Conservation (phyloP, 2,797 vertebrate genomes). For the Tokudaia muenninki region DNA sequence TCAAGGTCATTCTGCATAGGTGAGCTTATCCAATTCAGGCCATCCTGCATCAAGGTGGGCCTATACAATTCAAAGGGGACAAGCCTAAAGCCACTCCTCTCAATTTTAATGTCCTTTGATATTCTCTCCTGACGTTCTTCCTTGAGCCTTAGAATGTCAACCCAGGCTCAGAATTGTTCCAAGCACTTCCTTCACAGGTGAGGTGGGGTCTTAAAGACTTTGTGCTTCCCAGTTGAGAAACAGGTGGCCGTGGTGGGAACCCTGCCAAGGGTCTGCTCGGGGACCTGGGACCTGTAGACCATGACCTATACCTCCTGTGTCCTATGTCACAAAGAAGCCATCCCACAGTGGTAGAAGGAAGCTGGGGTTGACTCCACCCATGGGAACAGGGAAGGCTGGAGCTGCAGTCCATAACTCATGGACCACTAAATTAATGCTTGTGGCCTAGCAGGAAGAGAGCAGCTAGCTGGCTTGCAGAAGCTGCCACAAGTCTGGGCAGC, state of each 20-base stretch:
- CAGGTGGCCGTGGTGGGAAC: background rate
- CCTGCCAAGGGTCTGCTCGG: background rate
- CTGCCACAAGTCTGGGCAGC: background rate
- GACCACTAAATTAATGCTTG: background rate
- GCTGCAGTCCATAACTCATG: background rate
- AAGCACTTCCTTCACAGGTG: too few species aligned
- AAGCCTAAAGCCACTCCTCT: background rate
- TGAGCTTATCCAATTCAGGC: background rate
- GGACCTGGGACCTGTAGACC: background rate
- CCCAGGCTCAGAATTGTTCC: accelerated
- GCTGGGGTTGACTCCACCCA: accelerated
- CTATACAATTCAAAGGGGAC: background rate
- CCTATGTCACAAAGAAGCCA: background rate
- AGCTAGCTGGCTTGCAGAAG: constrained; percentile 10
- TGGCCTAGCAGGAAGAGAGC: background rate
- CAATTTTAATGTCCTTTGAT: background rate
- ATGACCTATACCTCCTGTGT: background rate
- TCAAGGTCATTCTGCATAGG: background rate
- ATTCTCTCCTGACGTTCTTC: background rate
- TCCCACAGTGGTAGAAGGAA: background rate
- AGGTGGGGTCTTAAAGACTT: accelerated
- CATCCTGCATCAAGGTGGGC: background rate
- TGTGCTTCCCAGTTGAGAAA: accelerated
- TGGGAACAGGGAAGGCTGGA: background rate
- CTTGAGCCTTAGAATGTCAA: accelerated